phyloP scores from a whole-genome alignment of 2,113 vertebrate genomes.

The Amblyornis subalaris region DNA sequence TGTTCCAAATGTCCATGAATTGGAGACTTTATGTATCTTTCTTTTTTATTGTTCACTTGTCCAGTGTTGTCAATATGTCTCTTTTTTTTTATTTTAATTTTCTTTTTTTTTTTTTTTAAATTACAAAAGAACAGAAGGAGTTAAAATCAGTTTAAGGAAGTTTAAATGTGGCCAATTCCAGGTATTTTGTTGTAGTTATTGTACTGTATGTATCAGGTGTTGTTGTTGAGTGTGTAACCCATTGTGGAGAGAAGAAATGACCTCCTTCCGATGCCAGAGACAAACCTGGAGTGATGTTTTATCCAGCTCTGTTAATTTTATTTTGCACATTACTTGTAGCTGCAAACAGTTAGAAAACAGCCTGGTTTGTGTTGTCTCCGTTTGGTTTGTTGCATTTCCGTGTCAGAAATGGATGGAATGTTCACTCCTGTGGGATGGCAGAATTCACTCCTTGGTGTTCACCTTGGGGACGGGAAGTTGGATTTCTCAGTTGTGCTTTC shows the following conservation, averaged over 20 bases:
- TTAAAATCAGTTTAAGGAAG: conserved; percentile 66
- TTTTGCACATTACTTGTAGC: conserved; percentile 72
- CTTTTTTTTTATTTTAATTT: background rate
- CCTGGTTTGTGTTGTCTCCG: conserved; percentile 58
- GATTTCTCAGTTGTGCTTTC: conserved; percentile 26
- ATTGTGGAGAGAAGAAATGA: conserved; percentile 30
- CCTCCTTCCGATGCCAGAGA: conserved; percentile 42
- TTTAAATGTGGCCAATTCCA: conserved; percentile 55
- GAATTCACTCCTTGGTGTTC: background rate
- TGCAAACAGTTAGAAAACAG: conserved; percentile 43
- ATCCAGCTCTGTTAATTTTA: conserved; percentile 15
- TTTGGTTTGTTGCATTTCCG: background rate
- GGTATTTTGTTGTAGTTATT: conserved; percentile 61
- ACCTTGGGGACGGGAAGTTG: conserved; percentile 14
- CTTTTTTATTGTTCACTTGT: conserved; percentile 73
- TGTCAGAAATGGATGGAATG: background rate
- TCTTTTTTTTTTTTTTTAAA: background rate
- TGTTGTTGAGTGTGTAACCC: conserved; percentile 59
- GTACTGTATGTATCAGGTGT: conserved; percentile 67
- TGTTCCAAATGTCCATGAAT: conserved; percentile 77
- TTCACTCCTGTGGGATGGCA: background rate
- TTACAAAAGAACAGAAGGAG: conserved; percentile 55
- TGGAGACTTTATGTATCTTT: conserved; percentile 76
- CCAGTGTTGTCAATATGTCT: conserved; percentile 72
- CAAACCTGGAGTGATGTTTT: conserved; percentile 20